These are phyloP conservation scores for Lamellibrachia luymesi DNA, from an alignment of 1,140 invertebrate species.

Conservation along the genomic window DNA sequence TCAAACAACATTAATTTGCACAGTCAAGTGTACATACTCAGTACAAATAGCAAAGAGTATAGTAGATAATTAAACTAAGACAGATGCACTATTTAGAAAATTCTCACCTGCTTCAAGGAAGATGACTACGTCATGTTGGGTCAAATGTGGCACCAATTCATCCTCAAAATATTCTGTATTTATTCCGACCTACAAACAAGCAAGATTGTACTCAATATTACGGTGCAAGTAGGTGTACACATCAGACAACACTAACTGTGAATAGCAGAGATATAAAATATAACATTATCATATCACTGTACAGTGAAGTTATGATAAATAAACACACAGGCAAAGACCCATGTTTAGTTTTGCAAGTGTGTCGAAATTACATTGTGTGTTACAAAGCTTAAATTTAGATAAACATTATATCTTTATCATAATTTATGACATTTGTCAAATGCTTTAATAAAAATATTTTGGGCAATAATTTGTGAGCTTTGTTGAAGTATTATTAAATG, in stretches of 20 bases:
- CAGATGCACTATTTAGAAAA: not conserved
- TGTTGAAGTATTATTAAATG: not conserved
- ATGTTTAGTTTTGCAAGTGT: not conserved
- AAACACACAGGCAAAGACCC: not conserved
- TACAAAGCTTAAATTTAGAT: not conserved
- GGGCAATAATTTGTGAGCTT: too few relatives aligned
- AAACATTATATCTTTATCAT: too few relatives aligned
- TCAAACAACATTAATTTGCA: not conserved
- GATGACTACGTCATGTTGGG: conserved; percentile 19
- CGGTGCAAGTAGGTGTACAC: not conserved
- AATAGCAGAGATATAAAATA: not conserved
- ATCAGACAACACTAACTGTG: not conserved
- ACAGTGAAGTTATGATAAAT: not conserved
- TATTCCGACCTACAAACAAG: not conserved
- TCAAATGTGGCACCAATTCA: not conserved
- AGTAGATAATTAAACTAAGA: not conserved
- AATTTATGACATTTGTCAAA: not conserved
- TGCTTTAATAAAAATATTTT: not conserved
- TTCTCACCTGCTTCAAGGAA: conserved; percentile 17
- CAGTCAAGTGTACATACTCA: not conserved
- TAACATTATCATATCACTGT: not conserved
- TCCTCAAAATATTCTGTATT: conserved; percentile 33
- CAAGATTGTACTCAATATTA: not conserved
- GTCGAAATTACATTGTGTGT: not conserved
- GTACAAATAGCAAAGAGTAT: not conserved